Conservation (phyloP, 2,888 invertebrate species). For the Cataglyphis livida region DNA sequence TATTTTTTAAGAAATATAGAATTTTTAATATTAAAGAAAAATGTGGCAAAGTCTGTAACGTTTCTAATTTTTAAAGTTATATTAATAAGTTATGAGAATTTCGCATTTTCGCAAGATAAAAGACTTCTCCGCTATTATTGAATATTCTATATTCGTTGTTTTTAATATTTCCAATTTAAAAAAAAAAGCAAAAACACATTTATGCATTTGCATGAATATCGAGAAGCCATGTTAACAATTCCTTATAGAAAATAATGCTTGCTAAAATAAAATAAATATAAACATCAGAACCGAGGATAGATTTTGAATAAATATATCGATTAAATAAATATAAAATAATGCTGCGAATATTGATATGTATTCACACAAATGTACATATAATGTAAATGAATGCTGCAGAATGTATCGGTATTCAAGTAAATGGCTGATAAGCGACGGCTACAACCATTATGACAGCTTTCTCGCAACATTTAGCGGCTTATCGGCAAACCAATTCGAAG, state of each 20-base stretch:
- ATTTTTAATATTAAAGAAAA: not conserved
- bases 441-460: conserved; percentile 12
- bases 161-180: not conserved
- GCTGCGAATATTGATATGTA: not conserved
- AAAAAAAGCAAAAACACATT: not conserved
- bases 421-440: not conserved
- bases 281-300: not conserved
- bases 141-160: not conserved
- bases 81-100: not conserved
- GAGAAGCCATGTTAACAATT: not conserved
- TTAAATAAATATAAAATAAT: not conserved
- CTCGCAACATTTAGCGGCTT: conserved; percentile 21
- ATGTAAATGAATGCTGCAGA: not conserved
- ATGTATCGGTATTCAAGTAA: conserved; percentile 18
- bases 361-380: not conserved
- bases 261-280: conserved; percentile 17
- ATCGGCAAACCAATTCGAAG: conserved; percentile 6
- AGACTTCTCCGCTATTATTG: not conserved
- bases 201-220: not conserved
- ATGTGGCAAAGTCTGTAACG: not conserved
- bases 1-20: not conserved
- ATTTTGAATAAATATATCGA: not conserved
- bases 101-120: not conserved
- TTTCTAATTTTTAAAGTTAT: not conserved
- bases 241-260: not conserved